These are phyloP conservation scores for Pristionchus exspectatus DNA, from an alignment of 2,888 invertebrate species.

Conservation along the genomic window DNA sequence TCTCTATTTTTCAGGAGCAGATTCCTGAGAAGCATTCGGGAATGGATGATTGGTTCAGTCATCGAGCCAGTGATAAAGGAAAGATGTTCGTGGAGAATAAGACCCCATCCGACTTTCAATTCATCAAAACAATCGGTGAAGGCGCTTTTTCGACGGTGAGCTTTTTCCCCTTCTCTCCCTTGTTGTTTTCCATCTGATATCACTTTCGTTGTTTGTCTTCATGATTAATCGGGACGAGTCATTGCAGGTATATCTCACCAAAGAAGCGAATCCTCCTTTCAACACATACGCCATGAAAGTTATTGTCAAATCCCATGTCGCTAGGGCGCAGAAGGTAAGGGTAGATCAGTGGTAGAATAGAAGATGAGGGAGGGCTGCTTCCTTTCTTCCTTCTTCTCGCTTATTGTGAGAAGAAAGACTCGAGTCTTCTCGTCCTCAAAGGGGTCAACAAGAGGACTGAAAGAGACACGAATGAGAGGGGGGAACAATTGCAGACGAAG, in stretches of 20 bases:
- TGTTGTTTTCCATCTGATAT: constrained; percentile 20
- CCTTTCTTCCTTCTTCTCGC: constrained; percentile 28
- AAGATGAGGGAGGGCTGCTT: background rate
- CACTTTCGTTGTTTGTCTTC: background rate
- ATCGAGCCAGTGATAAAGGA: background rate
- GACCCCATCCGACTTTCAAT: constrained; percentile 87
- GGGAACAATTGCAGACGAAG: constrained; percentile 82
- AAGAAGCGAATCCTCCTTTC: constrained; percentile 85
- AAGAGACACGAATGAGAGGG: background rate
- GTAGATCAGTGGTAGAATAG: background rate
- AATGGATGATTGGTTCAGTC: background rate
- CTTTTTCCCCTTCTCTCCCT: background rate
- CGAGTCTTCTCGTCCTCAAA: constrained; percentile 19
- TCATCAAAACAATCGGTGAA: constrained; percentile 95
- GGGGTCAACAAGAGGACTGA: constrained; percentile 31
- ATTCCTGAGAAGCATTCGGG: background rate
- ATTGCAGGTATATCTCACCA: constrained; percentile 88
- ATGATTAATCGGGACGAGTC: background rate
- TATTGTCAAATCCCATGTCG: constrained; percentile 86
- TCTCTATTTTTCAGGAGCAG: background rate
- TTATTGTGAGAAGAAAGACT: constrained; percentile 16
- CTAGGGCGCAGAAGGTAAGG: constrained; percentile 59
- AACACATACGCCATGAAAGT: constrained; percentile 98
- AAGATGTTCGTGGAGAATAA: constrained; percentile 6
- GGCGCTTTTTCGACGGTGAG: constrained; percentile 94